These are phyloP conservation scores for Clarias gariepinus DNA, from an alignment of 2,113 vertebrate species.

Conservation along the genomic window DNA sequence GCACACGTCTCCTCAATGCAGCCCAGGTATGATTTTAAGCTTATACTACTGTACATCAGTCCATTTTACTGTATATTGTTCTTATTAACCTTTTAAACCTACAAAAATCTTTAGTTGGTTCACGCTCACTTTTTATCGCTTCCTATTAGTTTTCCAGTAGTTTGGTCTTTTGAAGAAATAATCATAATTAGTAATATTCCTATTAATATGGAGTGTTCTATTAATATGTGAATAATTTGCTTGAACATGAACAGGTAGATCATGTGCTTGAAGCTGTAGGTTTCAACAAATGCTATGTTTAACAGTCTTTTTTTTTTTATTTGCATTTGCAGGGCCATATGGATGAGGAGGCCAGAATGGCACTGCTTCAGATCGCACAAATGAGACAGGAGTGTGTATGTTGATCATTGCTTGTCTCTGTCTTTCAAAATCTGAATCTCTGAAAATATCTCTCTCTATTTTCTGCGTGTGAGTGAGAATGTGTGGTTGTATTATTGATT, in stretches of 20 bases:
- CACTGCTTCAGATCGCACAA: constrained; percentile 82
- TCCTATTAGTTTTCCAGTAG: background rate
- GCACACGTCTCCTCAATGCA: constrained; percentile 83
- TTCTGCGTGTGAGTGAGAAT: background rate
- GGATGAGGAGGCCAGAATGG: constrained; percentile 85
- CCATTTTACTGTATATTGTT: background rate
- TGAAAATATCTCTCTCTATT: background rate
- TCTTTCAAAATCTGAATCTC: background rate
- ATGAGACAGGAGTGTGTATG: constrained; percentile 85
- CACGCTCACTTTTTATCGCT: background rate
- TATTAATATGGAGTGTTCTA: background rate
- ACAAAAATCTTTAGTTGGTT: background rate
- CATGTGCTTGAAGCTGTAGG: background rate
- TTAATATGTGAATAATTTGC: background rate
- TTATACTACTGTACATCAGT: background rate
- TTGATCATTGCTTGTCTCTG: constrained; percentile 57
- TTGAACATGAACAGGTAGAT: background rate
- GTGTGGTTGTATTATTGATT: background rate
- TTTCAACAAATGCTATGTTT: background rate
- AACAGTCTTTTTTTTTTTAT: background rate
- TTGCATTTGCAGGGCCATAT: constrained; percentile 77
- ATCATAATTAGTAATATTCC: background rate
- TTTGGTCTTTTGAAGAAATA: background rate
- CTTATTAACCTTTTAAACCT: background rate
- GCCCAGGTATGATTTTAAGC: constrained; percentile 74